Evolutionary conservation across 2,797 vertebrate genomes (phyloP).

Genomic region (Melanotaenia maccullochi): DNA sequence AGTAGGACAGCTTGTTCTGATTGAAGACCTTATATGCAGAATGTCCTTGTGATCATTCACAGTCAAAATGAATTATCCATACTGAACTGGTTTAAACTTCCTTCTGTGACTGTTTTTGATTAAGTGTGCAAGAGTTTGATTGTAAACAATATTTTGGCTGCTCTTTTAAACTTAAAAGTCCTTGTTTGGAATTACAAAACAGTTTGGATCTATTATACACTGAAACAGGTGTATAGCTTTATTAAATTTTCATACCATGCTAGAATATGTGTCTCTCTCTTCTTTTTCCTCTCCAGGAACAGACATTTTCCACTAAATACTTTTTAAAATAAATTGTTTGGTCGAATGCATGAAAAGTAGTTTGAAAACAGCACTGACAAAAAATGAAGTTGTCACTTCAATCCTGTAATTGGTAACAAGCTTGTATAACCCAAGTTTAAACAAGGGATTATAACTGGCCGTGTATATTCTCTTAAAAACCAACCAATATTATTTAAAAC

Average conservation of each 20-base stretch:
- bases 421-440: conserved; percentile 12
- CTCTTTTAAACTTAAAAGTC: not conserved
- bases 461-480: conserved; percentile 4
- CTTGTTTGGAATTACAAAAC: not conserved
- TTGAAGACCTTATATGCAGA: conserved; percentile 45
- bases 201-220: not conserved
- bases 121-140: not conserved
- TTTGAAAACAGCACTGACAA: too few species aligned
- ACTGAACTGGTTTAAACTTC: conserved; percentile 5
- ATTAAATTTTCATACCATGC: not conserved
- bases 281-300: too few species aligned
- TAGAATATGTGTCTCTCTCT: not conserved
- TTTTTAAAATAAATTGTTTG: too few species aligned
- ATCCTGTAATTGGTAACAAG: too few species aligned
- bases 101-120: not conserved
- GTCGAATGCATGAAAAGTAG: too few species aligned
- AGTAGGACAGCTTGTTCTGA: conserved; percentile 74
- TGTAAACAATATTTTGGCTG: not conserved
- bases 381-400: too few species aligned
- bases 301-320: too few species aligned
- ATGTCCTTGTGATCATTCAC: conserved; percentile 54
- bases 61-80: conserved; percentile 21
- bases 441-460: not conserved
- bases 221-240: not conserved
- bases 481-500: not conserved